Base-by-base conservation (phyloP, 2,797 vertebrate genomes). In the Hafferia zeledoni region DNA sequence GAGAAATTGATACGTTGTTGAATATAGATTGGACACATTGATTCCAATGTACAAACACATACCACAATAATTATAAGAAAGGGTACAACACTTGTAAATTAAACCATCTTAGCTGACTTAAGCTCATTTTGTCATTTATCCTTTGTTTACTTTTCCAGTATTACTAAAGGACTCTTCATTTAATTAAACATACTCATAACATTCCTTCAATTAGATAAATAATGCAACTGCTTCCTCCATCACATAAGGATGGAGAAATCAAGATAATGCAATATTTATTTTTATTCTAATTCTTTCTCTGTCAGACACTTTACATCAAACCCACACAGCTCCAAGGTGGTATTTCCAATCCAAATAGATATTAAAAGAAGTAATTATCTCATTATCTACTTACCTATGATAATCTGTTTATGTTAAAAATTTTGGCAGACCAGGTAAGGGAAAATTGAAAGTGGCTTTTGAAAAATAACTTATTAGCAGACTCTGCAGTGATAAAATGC, bases 181-280 rank as follows among this genome's bases (percentile, higher is more conserved):
- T 94, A 95, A 92, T 95, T 93, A 94, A 94, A 83, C 67, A 89
- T 60, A 84, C 33, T 81, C 2, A 2, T 49, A 94, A 83, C 63
- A 41, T 74, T 88, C 71, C 52, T 84, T 90, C 91, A 84, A 94
- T 94, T 95, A 96, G 88, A 89, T 94, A 94, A 96, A 96, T 96
- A 96, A 96, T 87, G 83, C 74, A 91, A 83, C 75, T 93, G 50
- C 64, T 84, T 90, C 74, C 77, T 82, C 67, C 23, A 11, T 64
- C 85, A 57, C 50, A 59, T 44, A 86, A 87, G 56, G 56, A 83
- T 46, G 43, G 52, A 77, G 52, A 91, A 90, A 89, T 83, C 74
- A 90, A 88, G 91, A 93, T 61, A 93, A 96, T 81, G 77, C 56
- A 96, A 77, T 84, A 94, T 95, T 94, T 96, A 94, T 96, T 94